Evolutionary conservation across 2,888 invertebrate species (phyloP).

Genomic region (Coelinius sp.): DNA sequence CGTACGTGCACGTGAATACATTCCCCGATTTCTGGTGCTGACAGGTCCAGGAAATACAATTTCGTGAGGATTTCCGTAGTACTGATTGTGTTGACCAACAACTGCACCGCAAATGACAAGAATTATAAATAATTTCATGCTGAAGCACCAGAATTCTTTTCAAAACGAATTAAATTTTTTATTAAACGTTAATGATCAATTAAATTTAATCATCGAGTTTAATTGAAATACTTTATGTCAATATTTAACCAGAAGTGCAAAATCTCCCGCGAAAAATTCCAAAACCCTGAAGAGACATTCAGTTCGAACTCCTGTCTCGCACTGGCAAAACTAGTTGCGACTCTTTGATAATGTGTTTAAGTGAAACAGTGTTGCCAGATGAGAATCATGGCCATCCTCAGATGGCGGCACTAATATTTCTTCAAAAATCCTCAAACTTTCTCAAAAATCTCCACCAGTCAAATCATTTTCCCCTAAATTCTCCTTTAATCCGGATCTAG

Average conservation of each 20-base stretch:
- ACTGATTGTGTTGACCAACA: slow-evolving; percentile 34
- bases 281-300: neutral
- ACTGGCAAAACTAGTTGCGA: slow-evolving; percentile 40
- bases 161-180: neutral
- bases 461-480: too few species aligned
- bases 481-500: too few species aligned
- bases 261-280: slow-evolving; percentile 30
- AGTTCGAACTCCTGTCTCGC: slow-evolving; percentile 29
- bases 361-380: neutral
- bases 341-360: slow-evolving; percentile 24
- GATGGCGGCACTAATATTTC: too few species aligned
- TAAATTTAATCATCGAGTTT: too few species aligned
- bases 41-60: slow-evolving; percentile 51
- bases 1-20: slow-evolving; percentile 29
- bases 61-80: slow-evolving; percentile 42
- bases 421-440: too few species aligned
- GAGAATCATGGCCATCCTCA: neutral
- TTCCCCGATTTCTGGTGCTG: neutral
- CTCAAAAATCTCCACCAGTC: too few species aligned
- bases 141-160: slow-evolving; percentile 10
- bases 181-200: neutral
- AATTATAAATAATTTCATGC: slow-evolving; percentile 41
- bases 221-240: neutral
- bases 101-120: slow-evolving; percentile 40
- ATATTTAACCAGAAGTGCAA: neutral